Conservation (phyloP, 1,140 invertebrate genomes). For the Drosophila sp. region DNA sequence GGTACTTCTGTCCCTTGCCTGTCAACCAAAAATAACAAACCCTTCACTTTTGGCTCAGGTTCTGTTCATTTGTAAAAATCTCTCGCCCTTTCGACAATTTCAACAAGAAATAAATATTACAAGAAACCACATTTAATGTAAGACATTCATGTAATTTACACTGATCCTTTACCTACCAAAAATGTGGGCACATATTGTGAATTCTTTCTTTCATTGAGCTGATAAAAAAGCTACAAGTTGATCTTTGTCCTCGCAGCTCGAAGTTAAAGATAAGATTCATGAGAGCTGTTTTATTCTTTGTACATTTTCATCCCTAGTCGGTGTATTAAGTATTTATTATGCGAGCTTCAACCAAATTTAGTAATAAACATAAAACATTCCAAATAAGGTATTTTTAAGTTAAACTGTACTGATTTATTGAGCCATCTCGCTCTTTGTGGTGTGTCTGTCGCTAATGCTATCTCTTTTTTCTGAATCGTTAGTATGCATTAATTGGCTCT, state of each 20-base stretch:
- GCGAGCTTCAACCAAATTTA: not conserved
- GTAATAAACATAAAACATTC: conserved; percentile 6
- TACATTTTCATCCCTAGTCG: not conserved
- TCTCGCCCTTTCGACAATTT: not conserved
- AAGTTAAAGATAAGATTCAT: not conserved
- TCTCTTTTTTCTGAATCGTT: not conserved
- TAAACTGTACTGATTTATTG: not conserved
- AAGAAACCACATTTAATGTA: not conserved
- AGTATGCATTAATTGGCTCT: too few species aligned
- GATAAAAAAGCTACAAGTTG: not conserved
- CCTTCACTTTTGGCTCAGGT: not conserved
- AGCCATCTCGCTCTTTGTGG: conserved; percentile 1
- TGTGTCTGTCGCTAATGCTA: not conserved
- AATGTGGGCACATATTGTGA: not conserved
- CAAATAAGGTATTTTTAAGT: not conserved
- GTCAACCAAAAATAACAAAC: not conserved
- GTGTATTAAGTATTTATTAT: not conserved
- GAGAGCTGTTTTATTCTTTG: not conserved
- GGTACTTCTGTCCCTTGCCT: not conserved
- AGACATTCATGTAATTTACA: not conserved
- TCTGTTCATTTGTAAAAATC: conserved; percentile 11
- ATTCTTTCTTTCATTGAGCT: not conserved
- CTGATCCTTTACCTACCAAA: not conserved
- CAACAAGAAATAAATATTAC: too few species aligned
- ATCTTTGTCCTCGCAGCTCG: not conserved